Percentiles rank a stretch among this genome's conserved stretches.
Conservation (phyloP, 2,797 vertebrate genomes). For the Molossus molossus region DNA sequence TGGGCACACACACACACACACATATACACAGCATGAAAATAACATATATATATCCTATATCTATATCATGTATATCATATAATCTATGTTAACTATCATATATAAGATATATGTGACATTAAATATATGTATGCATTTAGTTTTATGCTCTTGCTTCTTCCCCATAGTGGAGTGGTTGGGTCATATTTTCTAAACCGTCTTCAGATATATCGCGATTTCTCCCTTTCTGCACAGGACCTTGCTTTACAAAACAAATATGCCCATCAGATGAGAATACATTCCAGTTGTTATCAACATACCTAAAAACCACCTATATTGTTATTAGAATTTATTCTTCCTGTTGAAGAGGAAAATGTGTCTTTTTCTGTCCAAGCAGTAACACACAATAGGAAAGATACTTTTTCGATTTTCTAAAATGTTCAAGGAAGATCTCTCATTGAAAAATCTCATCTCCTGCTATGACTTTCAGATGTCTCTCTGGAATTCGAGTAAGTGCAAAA, state of each 20-base stretch:
- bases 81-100: neutral
- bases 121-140: neutral
- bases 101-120: neutral
- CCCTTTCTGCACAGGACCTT: neutral
- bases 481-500: neutral
- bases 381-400: neutral
- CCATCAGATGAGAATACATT: neutral
- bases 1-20: too few species aligned
- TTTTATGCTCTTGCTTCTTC: neutral
- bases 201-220: neutral
- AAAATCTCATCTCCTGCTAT: neutral
- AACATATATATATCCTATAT: neutral
- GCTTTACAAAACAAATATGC: neutral
- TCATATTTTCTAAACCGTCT: neutral
- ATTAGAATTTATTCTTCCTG: neutral
- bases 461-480: neutral
- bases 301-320: neutral
- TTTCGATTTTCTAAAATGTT: neutral
- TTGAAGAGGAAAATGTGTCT: neutral
- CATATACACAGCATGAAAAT: neutral
- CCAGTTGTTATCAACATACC: neutral
- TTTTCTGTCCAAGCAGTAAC: neutral
- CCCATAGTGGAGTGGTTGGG: neutral
- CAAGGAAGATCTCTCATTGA: neutral
- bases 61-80: neutral